Conservation (phyloP, 2,797 vertebrate genomes). For the Gallinago nigripennis region DNA sequence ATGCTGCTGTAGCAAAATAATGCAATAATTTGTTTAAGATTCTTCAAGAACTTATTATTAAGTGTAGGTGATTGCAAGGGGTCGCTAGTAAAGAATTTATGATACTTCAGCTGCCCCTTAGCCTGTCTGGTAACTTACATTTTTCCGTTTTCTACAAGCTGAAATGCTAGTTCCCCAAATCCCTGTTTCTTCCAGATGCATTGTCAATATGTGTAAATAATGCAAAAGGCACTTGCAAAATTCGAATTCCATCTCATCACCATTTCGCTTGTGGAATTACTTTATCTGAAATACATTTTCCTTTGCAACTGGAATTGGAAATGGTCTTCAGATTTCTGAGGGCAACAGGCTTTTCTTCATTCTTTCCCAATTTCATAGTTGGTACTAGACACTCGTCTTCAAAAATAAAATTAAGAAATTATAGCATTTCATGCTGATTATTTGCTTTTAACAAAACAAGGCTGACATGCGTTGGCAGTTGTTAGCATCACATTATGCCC, state of each 20-base stretch:
- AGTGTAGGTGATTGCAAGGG: background rate
- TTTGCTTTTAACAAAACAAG: background rate
- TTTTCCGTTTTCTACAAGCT: background rate
- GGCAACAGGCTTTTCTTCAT: background rate
- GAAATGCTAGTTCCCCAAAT: background rate
- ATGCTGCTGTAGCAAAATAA: background rate
- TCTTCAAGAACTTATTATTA: background rate
- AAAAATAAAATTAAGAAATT: background rate
- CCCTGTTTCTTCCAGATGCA: background rate
- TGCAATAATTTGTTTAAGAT: background rate
- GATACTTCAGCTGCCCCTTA: background rate
- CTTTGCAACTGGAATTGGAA: background rate
- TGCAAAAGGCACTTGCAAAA: background rate
- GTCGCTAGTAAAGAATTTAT: background rate
- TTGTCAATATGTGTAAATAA: slow-evolving; percentile 2
- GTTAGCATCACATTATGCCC: background rate
- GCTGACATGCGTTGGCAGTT: background rate
- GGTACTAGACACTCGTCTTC: background rate
- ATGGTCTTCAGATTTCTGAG: background rate
- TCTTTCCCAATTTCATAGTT: background rate
- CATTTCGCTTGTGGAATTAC: background rate
- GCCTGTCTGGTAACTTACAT: background rate
- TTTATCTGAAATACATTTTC: background rate
- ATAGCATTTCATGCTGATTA: background rate
- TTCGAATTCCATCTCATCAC: background rate